Evolutionary conservation across 2,888 invertebrate species (phyloP), one percentile per base, ranked within the genome.

Genomic region (Netelia virgata): DNA sequence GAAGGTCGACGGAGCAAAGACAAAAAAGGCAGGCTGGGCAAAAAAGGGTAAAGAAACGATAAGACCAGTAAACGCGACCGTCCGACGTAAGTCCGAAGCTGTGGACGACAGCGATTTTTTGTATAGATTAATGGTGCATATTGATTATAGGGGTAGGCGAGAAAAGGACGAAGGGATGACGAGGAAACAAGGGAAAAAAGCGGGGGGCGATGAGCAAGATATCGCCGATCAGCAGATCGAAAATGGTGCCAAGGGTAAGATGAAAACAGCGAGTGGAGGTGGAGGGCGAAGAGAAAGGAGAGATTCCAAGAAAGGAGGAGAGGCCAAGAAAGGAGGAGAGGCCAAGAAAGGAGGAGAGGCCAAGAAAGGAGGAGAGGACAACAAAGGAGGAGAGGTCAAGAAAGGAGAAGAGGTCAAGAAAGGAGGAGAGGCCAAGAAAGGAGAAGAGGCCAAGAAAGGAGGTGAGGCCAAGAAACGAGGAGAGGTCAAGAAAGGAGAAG

Each of bases 41-140:
- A 16, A 64, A 83, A 75, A 74, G 50, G 61, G 63, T 28, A 55
- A 73, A 36, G n/a, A 80, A 23, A 14, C 11, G 20, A 0, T 20
- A 41, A 55, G 36, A 63, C 1, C 23, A 50, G 23, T 18, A 66
- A 43, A 43, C 36, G 36, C 36, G 36, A 36, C 6, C 36, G 36
- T 36, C 36, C 36, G 36, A 36, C 36, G 36, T 36, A 36, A 36
- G 36, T 5, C 8, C 36, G 36, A 10, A 43, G 43, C 68, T 16
- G 43, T 43, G 28, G 68, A 47, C 47, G 28, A 16, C 14, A 68
- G 53, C 18, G 53, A 50, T 41, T 68, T 68, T 47, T 50, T 66
- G n/a, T 41, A 14, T 14, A 47, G 14, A 47, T 47, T 47, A 47
- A 14, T 47, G 10, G 11, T 47, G 14, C 47, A 47, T 53, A 53